Conservation (phyloP, 1,140 invertebrate species). For the Aphaenogaster rudis region DNA sequence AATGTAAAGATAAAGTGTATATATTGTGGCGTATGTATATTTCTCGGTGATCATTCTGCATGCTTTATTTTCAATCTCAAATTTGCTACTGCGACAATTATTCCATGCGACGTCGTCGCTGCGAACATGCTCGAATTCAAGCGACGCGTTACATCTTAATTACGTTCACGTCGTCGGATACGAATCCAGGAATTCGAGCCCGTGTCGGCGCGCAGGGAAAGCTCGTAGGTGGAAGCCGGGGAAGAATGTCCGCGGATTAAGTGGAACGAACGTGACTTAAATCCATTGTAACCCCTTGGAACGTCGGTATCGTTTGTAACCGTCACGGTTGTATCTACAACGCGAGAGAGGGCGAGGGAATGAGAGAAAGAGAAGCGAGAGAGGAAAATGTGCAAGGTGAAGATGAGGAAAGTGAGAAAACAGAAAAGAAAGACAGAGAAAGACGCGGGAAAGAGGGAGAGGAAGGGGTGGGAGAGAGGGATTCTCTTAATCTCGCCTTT, state of each 20-base stretch:
- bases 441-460: not conserved
- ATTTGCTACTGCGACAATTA: constrained; percentile 51
- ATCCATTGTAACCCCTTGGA: constrained; percentile 76
- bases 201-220: constrained; percentile 47
- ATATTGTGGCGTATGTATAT: not conserved
- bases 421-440: not conserved
- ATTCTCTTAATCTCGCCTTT: constrained; percentile 77
- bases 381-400: constrained; percentile 28
- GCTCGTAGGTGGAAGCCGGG: constrained; percentile 56
- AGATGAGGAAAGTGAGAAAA: constrained; percentile 57
- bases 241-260: constrained; percentile 76
- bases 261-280: constrained; percentile 76
- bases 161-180: constrained; percentile 65
- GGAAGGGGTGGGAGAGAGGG: not conserved
- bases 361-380: not conserved
- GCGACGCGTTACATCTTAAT: constrained; percentile 69
- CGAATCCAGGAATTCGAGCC: constrained; percentile 61
- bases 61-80: constrained; percentile 1
- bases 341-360: constrained; percentile 48
- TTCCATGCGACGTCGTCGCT: constrained; percentile 24
- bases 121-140: constrained; percentile 50
- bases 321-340: constrained; percentile 69
- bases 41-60: not conserved
- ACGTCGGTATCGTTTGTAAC: constrained; percentile 76
- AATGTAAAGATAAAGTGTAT: not conserved